Evolutionary conservation across 1,140 invertebrate genomes (phyloP), one percentile per base, ranked within the genome.

Genomic region (Tetragnatha versicolor): DNA sequence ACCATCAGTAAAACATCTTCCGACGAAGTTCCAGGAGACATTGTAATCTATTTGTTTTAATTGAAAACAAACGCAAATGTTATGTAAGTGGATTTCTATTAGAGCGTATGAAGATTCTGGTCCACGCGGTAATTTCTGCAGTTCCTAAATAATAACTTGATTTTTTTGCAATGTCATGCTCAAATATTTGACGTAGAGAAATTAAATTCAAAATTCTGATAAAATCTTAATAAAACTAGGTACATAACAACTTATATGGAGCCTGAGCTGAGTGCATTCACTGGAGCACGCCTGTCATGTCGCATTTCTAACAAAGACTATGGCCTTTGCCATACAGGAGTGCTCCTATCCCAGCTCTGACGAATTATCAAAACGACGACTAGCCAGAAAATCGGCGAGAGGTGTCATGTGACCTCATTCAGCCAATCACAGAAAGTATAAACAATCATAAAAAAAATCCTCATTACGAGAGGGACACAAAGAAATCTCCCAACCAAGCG

Each of bases 1-100:
- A 98, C 91, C 89, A 96, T 94, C 80, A 97, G 88, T 79, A 98
- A 87, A 45, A 98, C 94, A 87, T 98, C 96, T 89, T 99, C 97
- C 0, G 82, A 83, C 58, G 81, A 82, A 60, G 82, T 82, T 3
- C 69, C 79, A 20, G 73, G 73, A 42, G 73, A 77, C 73, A 77
- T 77, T 37, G 10, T 77, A 14, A 39, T 14, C 12, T 45, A 45
- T 45, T 45, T 2, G 3, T 45, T n/a, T n/a, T n/a, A n/a, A n/a
- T n/a, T n/a, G n/a, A n/a, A n/a, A n/a, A n/a, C n/a, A n/a, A n/a
- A n/a, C n/a, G n/a, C n/a, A n/a, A n/a, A n/a, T n/a, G n/a, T n/a
- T n/a, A n/a, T n/a, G n/a, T n/a, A n/a, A n/a, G n/a, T n/a, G n/a
- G n/a, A n/a, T n/a, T n/a, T n/a, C n/a, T n/a, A n/a, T n/a, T n/a